A percentile compares a stretch with the other conserved stretches of the same genome.
Conservation (phyloP, 2,888 invertebrate species). For the Synergus umbraculus region DNA sequence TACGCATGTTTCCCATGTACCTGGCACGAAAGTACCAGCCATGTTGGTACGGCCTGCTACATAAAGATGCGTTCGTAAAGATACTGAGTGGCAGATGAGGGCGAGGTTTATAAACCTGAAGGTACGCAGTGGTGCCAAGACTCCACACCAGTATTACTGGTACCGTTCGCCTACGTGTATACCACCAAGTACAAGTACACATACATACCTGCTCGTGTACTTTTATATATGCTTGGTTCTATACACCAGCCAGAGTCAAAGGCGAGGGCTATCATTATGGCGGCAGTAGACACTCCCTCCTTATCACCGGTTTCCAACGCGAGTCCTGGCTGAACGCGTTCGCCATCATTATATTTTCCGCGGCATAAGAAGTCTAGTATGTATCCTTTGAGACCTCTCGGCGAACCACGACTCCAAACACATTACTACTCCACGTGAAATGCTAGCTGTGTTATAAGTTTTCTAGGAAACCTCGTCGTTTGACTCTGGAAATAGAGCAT, state of each 20-base stretch:
- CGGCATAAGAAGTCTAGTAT: slow-evolving; percentile 61
- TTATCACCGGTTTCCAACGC: slow-evolving; percentile 75
- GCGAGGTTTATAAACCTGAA: slow-evolving; percentile 30
- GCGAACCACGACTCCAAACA: slow-evolving; percentile 1
- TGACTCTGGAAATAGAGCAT: slow-evolving; percentile 44
- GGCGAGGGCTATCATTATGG: slow-evolving; percentile 76
- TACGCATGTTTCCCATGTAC: not conserved
- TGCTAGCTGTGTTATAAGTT: slow-evolving; percentile 43
- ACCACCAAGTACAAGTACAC: slow-evolving; percentile 42
- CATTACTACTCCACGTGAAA: slow-evolving; percentile 21
- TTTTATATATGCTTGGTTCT: slow-evolving; percentile 51
- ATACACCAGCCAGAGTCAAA: slow-evolving; percentile 65
- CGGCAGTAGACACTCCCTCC: slow-evolving; percentile 77
- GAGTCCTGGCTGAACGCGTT: slow-evolving; percentile 60
- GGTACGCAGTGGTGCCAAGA: slow-evolving; percentile 43
- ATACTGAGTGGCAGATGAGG: not conserved
- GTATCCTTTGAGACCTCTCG: slow-evolving; percentile 50
- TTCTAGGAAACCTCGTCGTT: slow-evolving; percentile 50
- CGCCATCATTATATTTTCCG: slow-evolving; percentile 75
- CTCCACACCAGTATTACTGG: slow-evolving; percentile 24
- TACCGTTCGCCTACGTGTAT: slow-evolving; percentile 41
- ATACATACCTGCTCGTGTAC: slow-evolving; percentile 41
- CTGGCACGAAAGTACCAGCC: not conserved
- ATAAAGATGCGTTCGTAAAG: not conserved
- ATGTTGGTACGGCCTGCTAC: not conserved